Base-by-base conservation (phyloP, 92 coral and sea anemone species). In the Paragorgia papillata region DNA sequence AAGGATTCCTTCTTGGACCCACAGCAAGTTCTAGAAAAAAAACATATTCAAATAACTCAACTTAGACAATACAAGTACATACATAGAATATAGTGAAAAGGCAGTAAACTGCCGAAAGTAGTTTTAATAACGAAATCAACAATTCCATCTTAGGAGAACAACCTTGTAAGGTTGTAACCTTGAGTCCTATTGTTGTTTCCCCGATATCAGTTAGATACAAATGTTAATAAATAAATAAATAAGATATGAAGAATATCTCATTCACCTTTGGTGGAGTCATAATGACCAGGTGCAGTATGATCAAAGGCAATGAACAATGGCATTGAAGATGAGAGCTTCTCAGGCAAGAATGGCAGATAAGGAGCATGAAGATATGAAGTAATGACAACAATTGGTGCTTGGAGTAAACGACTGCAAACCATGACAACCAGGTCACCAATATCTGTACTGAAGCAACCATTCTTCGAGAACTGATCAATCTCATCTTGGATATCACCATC, bases 251-350 rank as follows among this genome's bases (percentile, higher is more conserved):
- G n/a, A n/a, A n/a, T 19, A 19, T 25, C n/a, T 25, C 4, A 37
- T 48, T 12, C 49, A 86, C 90, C 89, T 81, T 86, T 84, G 32
- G 91, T 90, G 28, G 87, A 86, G 69, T 90, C 92, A 64, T 90
- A 90, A 56, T 90, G 92, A 9, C 96, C 90, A 15, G 89, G 91
- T 17, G 87, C 84, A 19, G 89, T 81, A 44, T 87, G 89, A 46
- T 87, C 76, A 57, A 71, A 90, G 30, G 96, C 96, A 54, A 90
- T 66, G 67, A 82, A 87, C 59, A 90, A 58, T 9, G 96, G 89
- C 43, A 48, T 65, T 34, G 70, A 53, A 3, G 85, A 78, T 5
- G 80, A 68, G 32, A 90, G 78, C 22, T 82, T 76, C 57, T 75
- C 58, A 0, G 96, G 96, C 14, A 90, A 55, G 33, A 90, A 90